Evolutionary conservation across 30 jellyfish, hydroid and myxozoan genomes (phyloP), one percentile per base, ranked within the genome.

Genomic region (Aurelia sp.): DNA sequence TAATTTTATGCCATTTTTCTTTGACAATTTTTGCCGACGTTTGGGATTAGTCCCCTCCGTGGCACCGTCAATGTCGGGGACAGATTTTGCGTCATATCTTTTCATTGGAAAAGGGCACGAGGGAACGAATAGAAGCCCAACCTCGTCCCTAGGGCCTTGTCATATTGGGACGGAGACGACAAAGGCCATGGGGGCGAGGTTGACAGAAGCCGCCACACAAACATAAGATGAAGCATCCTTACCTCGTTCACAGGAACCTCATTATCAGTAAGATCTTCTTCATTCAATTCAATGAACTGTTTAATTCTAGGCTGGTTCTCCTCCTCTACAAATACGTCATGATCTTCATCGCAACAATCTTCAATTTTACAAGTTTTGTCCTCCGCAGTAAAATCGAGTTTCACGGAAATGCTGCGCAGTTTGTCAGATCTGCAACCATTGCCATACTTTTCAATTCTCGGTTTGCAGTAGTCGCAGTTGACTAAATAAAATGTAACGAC

Each of bases 391-490:
- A 17, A 18, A 10, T 20, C 69, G 44, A 20, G 53, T 50, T 44
- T 20, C 24, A 31, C 67, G n/a, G 51, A 59, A 16, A 64, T n/a
- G 27, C n/a, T 59, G 33, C 72, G 48, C 72, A 17, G 24, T n/a
- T 78, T 87, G 40, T 47, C 22, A 21, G 64, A 38, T 16, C 82
- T 8, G 21, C 73, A 55, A 31, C 82, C 83, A 18, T 92, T 97
- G 22, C 98, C 98, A 74, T 84, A 92, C 63, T 92, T 92, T 24
- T 86, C 90, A 44, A 92, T 88, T 64, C 98, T 72, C 41, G 98
- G 98, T 33, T 80, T 81, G 81, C 98, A 92, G 47, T 60, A 72
- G 15, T 83, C 96, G 47, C 98, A 92, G 71, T 92, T 86, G 59
- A 87, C 62, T 8, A 92, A 81, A 76, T 80, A 92, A 48, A 68